Evolutionary conservation across 2,888 invertebrate genomes (phyloP).

Genomic region (Lithophane leautieri): DNA sequence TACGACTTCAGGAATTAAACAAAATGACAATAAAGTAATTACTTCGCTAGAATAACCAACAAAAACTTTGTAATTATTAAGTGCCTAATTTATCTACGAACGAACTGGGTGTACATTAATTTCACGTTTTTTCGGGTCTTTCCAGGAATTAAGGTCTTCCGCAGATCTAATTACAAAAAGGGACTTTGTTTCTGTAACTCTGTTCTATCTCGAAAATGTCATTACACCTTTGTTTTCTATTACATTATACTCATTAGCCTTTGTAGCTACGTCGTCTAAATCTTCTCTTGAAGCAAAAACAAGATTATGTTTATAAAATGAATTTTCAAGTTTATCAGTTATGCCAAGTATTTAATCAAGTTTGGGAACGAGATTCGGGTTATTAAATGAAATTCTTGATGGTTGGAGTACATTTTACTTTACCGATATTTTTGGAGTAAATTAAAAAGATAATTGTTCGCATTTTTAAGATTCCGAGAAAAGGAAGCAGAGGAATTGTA

Average conservation of each 20-base stretch:
- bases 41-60: constrained; percentile 33
- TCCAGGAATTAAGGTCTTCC: constrained; percentile 45
- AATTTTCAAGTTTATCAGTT: constrained; percentile 55
- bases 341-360: constrained; percentile 58
- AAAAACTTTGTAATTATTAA: constrained; percentile 49
- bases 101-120: constrained; percentile 40
- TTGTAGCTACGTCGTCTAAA: constrained; percentile 61
- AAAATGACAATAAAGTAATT: constrained; percentile 47
- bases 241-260: constrained; percentile 71
- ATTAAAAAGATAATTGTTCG: background rate
- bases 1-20: constrained; percentile 27
- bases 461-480: background rate
- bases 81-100: constrained; percentile 38
- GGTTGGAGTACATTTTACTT: constrained; percentile 24
- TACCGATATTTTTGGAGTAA: background rate
- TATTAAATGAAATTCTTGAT: constrained; percentile 45
- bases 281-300: constrained; percentile 54
- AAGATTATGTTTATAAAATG: constrained; percentile 46
- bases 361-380: constrained; percentile 38
- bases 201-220: constrained; percentile 57
- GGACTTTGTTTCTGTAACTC: constrained; percentile 57
- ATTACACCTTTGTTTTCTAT: constrained; percentile 72
- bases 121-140: constrained; percentile 41
- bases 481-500: background rate
- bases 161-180: constrained; percentile 60